Evolutionary conservation across 2,113 vertebrate genomes (phyloP).

Genomic region (Telmatochromis brachygnathus): DNA sequence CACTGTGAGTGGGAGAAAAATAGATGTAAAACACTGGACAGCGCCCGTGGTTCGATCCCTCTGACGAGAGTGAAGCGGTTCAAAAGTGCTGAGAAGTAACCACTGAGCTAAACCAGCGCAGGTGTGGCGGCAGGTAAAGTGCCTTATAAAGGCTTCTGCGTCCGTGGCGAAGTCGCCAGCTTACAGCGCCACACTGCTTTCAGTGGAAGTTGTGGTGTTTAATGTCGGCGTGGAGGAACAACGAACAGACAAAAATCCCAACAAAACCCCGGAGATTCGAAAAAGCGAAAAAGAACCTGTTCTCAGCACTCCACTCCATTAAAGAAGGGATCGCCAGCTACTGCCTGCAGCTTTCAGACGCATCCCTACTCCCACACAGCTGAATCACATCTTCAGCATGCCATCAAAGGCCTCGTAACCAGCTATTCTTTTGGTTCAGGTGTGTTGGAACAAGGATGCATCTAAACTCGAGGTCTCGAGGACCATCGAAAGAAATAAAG

Average conservation of each 20-base stretch:
- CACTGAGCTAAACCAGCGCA: background rate
- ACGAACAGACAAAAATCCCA: background rate
- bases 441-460: background rate
- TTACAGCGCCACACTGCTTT: background rate
- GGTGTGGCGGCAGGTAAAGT: accelerated
- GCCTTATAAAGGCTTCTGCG: background rate
- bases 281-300: background rate
- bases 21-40: background rate
- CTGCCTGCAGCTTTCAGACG: background rate
- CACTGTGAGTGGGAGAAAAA: background rate
- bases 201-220: background rate
- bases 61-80: accelerated
- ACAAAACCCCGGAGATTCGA: accelerated
- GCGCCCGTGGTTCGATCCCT: background rate
- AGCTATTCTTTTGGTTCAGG: accelerated
- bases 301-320: background rate
- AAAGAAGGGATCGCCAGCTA: background rate
- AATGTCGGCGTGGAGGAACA: accelerated
- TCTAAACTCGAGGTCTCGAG: background rate
- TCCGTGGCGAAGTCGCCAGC: too few species aligned
- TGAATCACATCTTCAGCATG: background rate
- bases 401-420: background rate
- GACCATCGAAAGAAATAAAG: background rate
- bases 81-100: background rate
- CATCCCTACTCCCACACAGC: background rate